These are phyloP conservation scores for Euthynnus affinis DNA, from an alignment of 2,797 vertebrate genomes.

Conservation along the genomic window DNA sequence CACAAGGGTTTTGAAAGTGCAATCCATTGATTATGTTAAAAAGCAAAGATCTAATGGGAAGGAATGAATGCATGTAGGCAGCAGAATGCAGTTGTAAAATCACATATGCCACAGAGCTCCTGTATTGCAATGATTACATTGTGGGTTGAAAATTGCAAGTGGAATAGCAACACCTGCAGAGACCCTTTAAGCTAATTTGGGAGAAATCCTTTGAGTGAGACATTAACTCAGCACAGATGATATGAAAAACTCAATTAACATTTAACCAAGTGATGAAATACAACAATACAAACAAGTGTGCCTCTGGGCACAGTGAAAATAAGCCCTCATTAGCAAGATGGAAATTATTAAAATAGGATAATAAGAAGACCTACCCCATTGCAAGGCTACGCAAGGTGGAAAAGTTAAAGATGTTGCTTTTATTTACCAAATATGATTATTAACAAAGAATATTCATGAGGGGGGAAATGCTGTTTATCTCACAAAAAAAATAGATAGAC, in stretches of 20 bases:
- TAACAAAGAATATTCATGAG: slow-evolving; percentile 33
- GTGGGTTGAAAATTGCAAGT: slow-evolving; percentile 32
- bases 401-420: slow-evolving; percentile 66
- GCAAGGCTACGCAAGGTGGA: slow-evolving; percentile 49
- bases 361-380: slow-evolving; percentile 65
- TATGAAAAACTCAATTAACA: slow-evolving; percentile 84
- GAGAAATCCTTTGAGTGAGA: slow-evolving; percentile 78
- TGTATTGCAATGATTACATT: slow-evolving; percentile 28
- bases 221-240: slow-evolving; percentile 81
- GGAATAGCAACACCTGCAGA: slow-evolving; percentile 76
- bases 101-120: slow-evolving; percentile 37
- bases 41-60: slow-evolving; percentile 36
- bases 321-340: slow-evolving; percentile 83
- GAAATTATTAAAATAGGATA: slow-evolving; percentile 80
- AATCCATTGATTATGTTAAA: slow-evolving; percentile 67
- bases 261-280: slow-evolving; percentile 85
- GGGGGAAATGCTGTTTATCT: slow-evolving; percentile 28
- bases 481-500: too few species aligned
- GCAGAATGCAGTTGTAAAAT: slow-evolving; percentile 39
- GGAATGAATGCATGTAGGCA: slow-evolving; percentile 15
- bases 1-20: slow-evolving; percentile 47
- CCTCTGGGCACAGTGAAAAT: slow-evolving; percentile 79
- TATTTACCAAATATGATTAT: slow-evolving; percentile 58
- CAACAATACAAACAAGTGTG: slow-evolving; percentile 81
- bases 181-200: slow-evolving; percentile 75